Evolutionary conservation across 2,113 vertebrate species (phyloP), one percentile per base, ranked within the genome.

Genomic region (Zosterops japonicus): DNA sequence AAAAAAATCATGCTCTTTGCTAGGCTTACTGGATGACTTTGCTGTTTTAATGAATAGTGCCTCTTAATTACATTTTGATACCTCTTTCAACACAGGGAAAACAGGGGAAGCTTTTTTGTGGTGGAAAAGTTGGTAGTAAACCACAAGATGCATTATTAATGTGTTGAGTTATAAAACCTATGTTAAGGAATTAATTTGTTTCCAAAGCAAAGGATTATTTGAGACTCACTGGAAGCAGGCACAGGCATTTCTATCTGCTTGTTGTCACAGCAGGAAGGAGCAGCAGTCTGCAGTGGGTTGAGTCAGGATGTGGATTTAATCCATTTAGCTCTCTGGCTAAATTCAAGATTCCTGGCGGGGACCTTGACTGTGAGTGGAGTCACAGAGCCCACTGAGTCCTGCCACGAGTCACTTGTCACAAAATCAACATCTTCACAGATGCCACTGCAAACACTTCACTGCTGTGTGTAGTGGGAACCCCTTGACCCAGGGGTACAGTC

Each of bases 241-340:
- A 2, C 67, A 72, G 56, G 69, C 64, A 36, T 87, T 90, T 82
- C 69, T 63, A 22, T 50, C 65, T 4, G 6, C 78, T 84, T 71
- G 67, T 67, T 71, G 78, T 93, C 82, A 63, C 74, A 88, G 89
- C 2, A 11, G 93, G 91, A 85, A 67, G 29, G 53, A 90, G 70
- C 61, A 69, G 80, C 46, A 70, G 56, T 28, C 42, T 46, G 74
- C 59, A 50, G 28, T 12, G 64, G 29, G 31, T 80, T 95, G 89
- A 92, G 55, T 83, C 87, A 91, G 87, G 69, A 63, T 53, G 82
- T 85, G 79, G 61, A 83, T 92, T 95, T 93, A 85, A 85, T 92
- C 82, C 89, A 93, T 90, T 60, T 39, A 71, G 52, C 44, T 71
- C 39, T 82, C 61, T 7, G 2, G 42, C 70, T 75, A 59, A 87